Base-by-base conservation (phyloP, 2,888 invertebrate species). In the Kuschelorhynchus macadamiae region DNA sequence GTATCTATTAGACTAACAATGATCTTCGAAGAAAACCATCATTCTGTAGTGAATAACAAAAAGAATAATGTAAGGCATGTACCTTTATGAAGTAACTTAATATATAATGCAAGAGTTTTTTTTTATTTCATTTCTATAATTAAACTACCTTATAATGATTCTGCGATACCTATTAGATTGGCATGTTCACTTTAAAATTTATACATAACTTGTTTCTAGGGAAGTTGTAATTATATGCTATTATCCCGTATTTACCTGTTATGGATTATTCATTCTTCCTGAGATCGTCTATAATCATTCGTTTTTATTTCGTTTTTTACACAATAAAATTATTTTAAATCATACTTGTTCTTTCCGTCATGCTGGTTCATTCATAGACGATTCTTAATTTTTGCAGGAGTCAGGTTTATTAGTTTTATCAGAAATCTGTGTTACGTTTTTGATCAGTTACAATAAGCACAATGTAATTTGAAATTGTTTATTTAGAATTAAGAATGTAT, bases 81-180 rank as follows among this genome's bases (percentile, higher is more conserved):
- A 52, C 21, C 21, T 30, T 36, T 41, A 53, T 41, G 39, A 53
- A 53, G 4, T 53, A 21, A 42, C 25, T 4, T 56, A 42, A n/a
- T n/a, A n/a, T n/a, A n/a, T n/a, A 30, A 56, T 1, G 30, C 52
- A 20, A 16, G 7, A 0, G 16, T n/a, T 36, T n/a, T n/a, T 59
- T 59, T 59, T 59, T 47, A 47, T 16, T 16, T 59, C 33, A 47
- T 47, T 47, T 36, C 46, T 59, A 47, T 47, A 59, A 59, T 59
- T 59, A 59, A 59, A 33, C 18, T 9, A 16, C 47, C 14, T 47
- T 8, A 39, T 59, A 47, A 59, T 59, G 46, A 14, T 32, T 33
- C 59, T 57, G 32, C 57, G 25, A 47, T 39, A 59, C 36, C n/a
- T n/a, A 20, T 46, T 47, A 47, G 36, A 59, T 59, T 59, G 46